phyloP scores from a whole-genome alignment of 2,888 invertebrate species.

The Rhyacophila evoluta region DNA sequence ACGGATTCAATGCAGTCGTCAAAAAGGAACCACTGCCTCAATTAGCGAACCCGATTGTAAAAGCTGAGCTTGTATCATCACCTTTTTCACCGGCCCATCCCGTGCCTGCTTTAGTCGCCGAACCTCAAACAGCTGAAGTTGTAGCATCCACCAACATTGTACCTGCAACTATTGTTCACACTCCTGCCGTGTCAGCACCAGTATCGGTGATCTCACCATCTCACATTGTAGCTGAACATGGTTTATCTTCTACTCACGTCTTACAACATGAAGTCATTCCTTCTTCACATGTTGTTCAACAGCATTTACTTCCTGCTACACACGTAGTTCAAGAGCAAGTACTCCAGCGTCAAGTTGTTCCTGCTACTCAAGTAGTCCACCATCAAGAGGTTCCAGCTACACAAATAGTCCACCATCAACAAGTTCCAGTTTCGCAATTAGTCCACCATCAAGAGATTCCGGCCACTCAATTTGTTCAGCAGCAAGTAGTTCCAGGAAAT shows the following conservation, averaged over 20 bases:
- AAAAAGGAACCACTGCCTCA: constrained; percentile 57
- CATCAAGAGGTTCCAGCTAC: neutral
- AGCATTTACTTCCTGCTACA: neutral
- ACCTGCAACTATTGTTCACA: neutral
- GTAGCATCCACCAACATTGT: neutral
- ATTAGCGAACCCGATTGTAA: neutral
- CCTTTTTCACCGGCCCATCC: neutral
- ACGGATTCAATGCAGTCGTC: constrained; percentile 62
- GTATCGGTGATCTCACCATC: neutral
- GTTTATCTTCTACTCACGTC: neutral
- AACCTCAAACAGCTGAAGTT: neutral
- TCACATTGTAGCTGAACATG: neutral
- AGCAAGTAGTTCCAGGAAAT: neutral
- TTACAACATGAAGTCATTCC: too few relatives aligned
- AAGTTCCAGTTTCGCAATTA: neutral
- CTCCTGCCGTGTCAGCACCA: neutral
- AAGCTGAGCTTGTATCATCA: neutral
- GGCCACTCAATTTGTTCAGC: neutral
- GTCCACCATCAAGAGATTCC: neutral
- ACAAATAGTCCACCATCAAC: neutral
- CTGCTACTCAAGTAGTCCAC: neutral
- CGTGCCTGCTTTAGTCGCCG: neutral
- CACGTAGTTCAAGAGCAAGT: neutral
- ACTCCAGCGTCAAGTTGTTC: neutral
- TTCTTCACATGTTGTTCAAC: neutral